A percentile compares a stretch with the other conserved stretches of the same genome.
phyloP scores from a whole-genome alignment of 2,797 vertebrate genomes.

The Megaceryle alcyon region DNA sequence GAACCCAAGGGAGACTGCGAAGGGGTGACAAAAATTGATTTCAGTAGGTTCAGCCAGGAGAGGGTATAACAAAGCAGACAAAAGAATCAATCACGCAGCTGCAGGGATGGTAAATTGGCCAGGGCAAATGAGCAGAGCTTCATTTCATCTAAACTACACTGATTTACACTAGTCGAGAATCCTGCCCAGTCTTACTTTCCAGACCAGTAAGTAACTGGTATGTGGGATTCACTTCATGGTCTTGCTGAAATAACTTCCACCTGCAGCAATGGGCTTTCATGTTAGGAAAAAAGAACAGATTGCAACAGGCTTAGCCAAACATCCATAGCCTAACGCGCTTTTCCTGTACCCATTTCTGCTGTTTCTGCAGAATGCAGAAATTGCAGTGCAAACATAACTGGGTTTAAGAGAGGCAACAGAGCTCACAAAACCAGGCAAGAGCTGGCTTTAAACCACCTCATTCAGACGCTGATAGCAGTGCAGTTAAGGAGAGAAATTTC shows the following conservation, averaged over 20 bases:
- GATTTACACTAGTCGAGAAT: not conserved
- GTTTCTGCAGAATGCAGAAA: not conserved
- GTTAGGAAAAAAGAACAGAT: not conserved
- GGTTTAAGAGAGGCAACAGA: not conserved
- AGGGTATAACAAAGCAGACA: constrained; percentile 18
- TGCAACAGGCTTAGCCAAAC: not conserved
- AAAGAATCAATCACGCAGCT: constrained; percentile 24
- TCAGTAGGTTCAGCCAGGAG: not conserved
- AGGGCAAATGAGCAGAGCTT: constrained; percentile 10
- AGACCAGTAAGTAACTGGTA: not conserved
- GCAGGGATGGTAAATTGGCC: not conserved
- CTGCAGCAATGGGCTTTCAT: not conserved
- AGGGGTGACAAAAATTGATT: not conserved
- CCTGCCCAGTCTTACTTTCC: not conserved
- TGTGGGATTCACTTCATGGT: not conserved
- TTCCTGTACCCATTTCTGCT: not conserved
- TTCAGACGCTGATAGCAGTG: not conserved
- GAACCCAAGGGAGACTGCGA: not conserved
- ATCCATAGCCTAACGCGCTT: not conserved
- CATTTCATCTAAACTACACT: not conserved
- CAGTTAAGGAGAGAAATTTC: not conserved
- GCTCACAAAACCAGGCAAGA: not conserved
- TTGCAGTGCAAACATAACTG: not conserved
- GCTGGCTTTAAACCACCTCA: not conserved
- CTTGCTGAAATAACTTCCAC: not conserved